Conservation (phyloP, 1,140 invertebrate species). For the Cepaea nemoralis region DNA sequence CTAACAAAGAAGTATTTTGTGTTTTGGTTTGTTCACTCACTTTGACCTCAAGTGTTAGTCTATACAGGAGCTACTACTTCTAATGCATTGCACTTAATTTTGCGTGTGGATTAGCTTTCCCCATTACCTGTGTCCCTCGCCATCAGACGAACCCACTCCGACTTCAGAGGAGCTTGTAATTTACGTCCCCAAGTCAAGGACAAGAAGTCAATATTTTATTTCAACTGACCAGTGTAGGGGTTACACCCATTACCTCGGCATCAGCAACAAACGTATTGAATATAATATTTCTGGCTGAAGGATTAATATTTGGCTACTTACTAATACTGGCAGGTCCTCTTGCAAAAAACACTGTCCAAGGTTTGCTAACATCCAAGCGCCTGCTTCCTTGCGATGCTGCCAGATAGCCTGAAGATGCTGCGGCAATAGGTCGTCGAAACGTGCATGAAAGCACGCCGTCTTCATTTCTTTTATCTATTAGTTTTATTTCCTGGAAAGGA, state of each 20-base stretch:
- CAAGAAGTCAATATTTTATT: not conserved
- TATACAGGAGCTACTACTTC: no score
- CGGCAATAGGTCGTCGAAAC: not conserved
- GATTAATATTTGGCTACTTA: no score
- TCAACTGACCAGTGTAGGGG: not conserved
- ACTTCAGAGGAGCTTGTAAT: not conserved
- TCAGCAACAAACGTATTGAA: not conserved
- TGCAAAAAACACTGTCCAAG: constrained; percentile 16
- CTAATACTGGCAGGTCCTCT: constrained; percentile 10
- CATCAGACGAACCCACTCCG: not conserved
- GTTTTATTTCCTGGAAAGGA: constrained; percentile 10
- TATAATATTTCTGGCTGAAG: no score
- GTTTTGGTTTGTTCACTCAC: no score
- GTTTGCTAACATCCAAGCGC: not conserved
- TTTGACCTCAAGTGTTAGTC: no score
- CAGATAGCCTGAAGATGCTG: no score
- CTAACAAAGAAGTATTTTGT: no score
- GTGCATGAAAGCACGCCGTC: constrained; percentile 2
- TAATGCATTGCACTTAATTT: no score
- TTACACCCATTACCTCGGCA: no score
- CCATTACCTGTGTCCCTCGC: not conserved
- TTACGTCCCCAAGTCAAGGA: no score
- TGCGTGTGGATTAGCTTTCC: no score
- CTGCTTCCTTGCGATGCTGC: no score
- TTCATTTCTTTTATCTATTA: not conserved